Evolutionary conservation across 2,888 invertebrate species (phyloP).

Genomic region (Synanthedon vespiformis): DNA sequence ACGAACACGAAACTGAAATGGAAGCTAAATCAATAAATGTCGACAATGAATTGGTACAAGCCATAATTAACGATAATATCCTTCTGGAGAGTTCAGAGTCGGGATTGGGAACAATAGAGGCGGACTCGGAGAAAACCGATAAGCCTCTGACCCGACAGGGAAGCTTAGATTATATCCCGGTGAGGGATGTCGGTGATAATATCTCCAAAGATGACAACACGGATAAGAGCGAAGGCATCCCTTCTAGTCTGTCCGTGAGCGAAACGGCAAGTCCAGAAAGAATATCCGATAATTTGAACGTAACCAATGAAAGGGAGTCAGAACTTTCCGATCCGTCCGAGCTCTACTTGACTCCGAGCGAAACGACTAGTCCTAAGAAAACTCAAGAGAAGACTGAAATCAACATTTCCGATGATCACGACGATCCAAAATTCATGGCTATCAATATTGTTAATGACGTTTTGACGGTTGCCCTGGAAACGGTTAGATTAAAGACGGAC

Average conservation of each 20-base stretch:
- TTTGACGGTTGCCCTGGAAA: slow-evolving; percentile 54
- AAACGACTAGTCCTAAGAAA: slow-evolving; percentile 66
- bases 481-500: slow-evolving; percentile 52
- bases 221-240: slow-evolving; percentile 61
- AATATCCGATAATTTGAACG: slow-evolving; percentile 42
- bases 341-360: slow-evolving; percentile 76
- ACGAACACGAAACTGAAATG: slow-evolving; percentile 23
- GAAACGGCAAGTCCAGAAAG: slow-evolving; percentile 62
- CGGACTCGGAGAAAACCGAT: slow-evolving; percentile 38
- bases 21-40: slow-evolving; percentile 23
- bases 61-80: slow-evolving; percentile 42
- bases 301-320: slow-evolving; percentile 66
- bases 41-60: slow-evolving; percentile 36
- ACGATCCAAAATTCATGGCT: slow-evolving; percentile 54
- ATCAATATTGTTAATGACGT: slow-evolving; percentile 64
- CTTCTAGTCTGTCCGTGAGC: slow-evolving; percentile 60
- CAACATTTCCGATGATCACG: slow-evolving; percentile 30
- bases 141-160: slow-evolving; percentile 51
- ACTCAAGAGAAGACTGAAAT: slow-evolving; percentile 52
- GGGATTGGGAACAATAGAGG: slow-evolving; percentile 39
- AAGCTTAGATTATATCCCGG: slow-evolving; percentile 63
- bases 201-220: slow-evolving; percentile 53
- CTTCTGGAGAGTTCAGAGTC: slow-evolving; percentile 50
- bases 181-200: slow-evolving; percentile 57
- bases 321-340: slow-evolving; percentile 78